Evolutionary conservation across 2,113 vertebrate genomes (phyloP).

Genomic region (Lichenostomus cassidix): DNA sequence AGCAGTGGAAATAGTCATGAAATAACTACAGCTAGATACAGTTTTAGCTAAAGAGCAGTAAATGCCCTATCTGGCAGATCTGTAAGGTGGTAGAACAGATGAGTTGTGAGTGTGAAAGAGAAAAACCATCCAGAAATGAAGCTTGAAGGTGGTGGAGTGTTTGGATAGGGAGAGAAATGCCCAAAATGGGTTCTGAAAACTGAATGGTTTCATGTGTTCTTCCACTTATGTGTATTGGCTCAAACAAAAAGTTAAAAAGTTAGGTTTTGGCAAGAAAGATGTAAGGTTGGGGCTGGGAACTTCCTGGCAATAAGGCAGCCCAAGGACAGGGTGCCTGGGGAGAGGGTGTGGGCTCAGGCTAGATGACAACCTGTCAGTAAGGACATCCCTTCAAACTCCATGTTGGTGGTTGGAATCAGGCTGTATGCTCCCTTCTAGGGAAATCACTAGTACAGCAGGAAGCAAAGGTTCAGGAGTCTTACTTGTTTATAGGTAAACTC

Average conservation of each 20-base stretch:
- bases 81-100: background rate
- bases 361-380: background rate
- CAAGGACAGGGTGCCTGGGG: background rate
- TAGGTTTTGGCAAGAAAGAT: background rate
- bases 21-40: background rate
- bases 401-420: background rate
- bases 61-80: background rate
- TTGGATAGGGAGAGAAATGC: background rate
- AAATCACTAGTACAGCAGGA: background rate
- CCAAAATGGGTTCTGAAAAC: background rate
- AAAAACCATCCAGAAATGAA: background rate
- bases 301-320: background rate
- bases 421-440: background rate
- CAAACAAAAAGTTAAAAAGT: background rate
- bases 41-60: background rate
- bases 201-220: rapidly evolving
- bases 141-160: background rate
- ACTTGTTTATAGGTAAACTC: background rate
- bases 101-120: background rate
- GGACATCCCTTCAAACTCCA: background rate
- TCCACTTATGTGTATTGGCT: background rate
- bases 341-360: background rate
- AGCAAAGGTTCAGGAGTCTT: background rate
- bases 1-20: background rate
- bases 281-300: background rate